Conservation (phyloP, 2,797 vertebrate genomes). For the Sebastes itinus region DNA sequence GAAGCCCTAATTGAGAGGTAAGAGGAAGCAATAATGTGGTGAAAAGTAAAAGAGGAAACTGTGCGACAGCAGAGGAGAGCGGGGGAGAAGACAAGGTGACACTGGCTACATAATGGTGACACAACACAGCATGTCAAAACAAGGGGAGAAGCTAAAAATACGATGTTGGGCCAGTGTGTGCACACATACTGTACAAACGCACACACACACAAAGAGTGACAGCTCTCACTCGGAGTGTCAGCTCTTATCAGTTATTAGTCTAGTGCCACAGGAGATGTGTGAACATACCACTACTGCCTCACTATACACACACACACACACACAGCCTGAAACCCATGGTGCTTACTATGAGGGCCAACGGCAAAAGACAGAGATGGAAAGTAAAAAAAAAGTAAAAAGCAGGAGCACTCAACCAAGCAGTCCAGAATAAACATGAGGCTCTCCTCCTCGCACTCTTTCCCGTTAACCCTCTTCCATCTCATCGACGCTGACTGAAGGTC, state of each 20-base stretch:
- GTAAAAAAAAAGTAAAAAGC: not conserved
- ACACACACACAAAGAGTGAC: constrained; percentile 24
- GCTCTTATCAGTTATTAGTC: constrained; percentile 64
- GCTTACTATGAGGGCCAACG: constrained; percentile 30
- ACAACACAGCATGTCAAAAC: constrained; percentile 33
- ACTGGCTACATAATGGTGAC: constrained; percentile 41
- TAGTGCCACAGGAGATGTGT: constrained; percentile 43
- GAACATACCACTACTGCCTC: constrained; percentile 44
- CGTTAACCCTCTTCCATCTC: constrained; percentile 55
- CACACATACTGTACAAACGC: constrained; percentile 11
- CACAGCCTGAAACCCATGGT: constrained; percentile 4
- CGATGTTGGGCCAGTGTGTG: not conserved
- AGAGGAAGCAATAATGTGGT: not conserved
- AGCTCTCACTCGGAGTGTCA: constrained; percentile 55
- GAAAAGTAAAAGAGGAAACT: not conserved
- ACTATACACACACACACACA: constrained; percentile 10
- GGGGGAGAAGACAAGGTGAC: constrained; percentile 12
- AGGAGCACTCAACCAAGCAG: constrained; percentile 42
- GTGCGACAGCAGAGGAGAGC: constrained; percentile 6
- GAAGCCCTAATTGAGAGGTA: not conserved
- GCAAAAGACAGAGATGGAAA: constrained; percentile 25
- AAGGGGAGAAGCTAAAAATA: constrained; percentile 52
- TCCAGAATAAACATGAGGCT: constrained; percentile 79
- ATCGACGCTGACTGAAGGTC: constrained; percentile 64
- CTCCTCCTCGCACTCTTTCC: constrained; percentile 33